These are phyloP conservation scores for Microplitis demolitor DNA, from an alignment of 1,140 invertebrate genomes.

Conservation along the genomic window DNA sequence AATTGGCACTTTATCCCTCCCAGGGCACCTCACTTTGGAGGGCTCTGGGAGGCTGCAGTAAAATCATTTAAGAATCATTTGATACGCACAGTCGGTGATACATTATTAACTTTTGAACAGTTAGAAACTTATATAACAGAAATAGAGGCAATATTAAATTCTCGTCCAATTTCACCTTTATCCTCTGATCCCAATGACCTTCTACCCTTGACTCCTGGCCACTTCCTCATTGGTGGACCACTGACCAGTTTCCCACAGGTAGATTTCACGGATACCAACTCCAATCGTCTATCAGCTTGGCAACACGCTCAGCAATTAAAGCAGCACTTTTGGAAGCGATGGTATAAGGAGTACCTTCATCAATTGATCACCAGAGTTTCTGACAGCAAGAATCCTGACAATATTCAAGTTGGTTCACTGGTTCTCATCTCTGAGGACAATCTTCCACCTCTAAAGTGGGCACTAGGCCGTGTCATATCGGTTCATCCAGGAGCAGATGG, in stretches of 20 bases:
- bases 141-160: not conserved
- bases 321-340: no score
- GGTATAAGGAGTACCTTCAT: no score
- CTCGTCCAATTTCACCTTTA: not conserved
- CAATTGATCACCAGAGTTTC: no score
- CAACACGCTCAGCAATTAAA: no score
- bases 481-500: not conserved
- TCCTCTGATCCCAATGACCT: constrained; percentile 4
- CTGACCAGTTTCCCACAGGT: not conserved
- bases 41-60: no score
- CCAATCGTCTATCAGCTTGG: no score
- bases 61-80: no score
- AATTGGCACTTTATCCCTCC: not conserved
- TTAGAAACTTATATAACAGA: not conserved
- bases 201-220: not conserved
- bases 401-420: not conserved
- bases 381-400: not conserved
- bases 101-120: no score
- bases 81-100: no score
- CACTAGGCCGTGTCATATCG: not conserved
- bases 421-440: not conserved
- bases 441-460: not conserved
- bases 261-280: not conserved
- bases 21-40: no score
- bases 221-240: not conserved